Evolutionary conservation across 2,888 invertebrate genomes (phyloP).

Genomic region (Meghimatium bilineatum): DNA sequence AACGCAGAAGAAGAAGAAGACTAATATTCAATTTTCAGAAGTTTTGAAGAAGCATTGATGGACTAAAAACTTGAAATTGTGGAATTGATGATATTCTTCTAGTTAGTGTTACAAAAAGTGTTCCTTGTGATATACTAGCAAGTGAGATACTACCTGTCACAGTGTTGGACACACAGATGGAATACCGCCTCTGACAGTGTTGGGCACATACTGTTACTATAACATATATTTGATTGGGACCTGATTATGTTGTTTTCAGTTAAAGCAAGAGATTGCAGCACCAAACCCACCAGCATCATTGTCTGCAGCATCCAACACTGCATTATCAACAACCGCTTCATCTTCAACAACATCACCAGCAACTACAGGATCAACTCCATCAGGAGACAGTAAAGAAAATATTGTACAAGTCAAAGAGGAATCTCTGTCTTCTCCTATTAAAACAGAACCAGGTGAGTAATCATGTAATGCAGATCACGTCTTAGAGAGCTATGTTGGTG

Average conservation of each 20-base stretch:
- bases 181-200: too few relatives aligned
- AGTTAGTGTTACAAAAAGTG: too few relatives aligned
- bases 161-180: too few relatives aligned
- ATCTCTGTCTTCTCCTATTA: constrained; percentile 43
- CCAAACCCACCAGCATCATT: constrained; percentile 39
- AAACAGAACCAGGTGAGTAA: constrained; percentile 43
- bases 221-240: neutral
- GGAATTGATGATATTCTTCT: too few relatives aligned
- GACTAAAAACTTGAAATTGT: too few relatives aligned
- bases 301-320: constrained; percentile 24
- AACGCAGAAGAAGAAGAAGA: too few relatives aligned
- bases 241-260: constrained; percentile 28
- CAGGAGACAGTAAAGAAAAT: constrained; percentile 48
- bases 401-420: constrained; percentile 49
- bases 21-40: too few relatives aligned
- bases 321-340: constrained; percentile 33
- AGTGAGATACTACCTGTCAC: too few relatives aligned
- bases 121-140: too few relatives aligned
- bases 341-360: constrained; percentile 42
- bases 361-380: constrained; percentile 32
- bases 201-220: too few relatives aligned
- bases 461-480: neutral
- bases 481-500: too few relatives aligned
- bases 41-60: neutral
- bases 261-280: constrained; percentile 49